Base-by-base conservation (phyloP, 92 coral and sea anemone genomes). In the Plumapathes pennacea region DNA sequence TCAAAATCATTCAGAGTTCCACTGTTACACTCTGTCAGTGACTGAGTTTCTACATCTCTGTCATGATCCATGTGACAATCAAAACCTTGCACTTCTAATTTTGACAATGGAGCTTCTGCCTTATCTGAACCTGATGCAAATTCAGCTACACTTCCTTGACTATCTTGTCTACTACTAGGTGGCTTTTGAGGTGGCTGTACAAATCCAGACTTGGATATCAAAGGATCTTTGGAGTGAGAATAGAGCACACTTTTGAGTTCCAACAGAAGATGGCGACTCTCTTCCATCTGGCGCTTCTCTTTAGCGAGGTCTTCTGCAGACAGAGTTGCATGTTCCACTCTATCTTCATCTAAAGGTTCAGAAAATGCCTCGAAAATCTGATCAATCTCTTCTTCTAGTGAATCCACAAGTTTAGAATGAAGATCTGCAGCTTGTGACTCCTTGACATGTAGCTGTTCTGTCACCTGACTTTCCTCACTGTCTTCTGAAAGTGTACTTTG, bases 321-420 rank as follows among this genome's bases (percentile, higher is more conserved):
- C 29, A 77, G 52, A 14, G 37, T 26, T 30, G 68, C 41, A 18
- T 55, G 78, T 8, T 50, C 72, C 42, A 26, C 10, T 3, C 47
- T 50, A 29, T 14, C 32, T 11, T 81, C 87, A 32, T 62, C 74
- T 8, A 40, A 54, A 25, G 85, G 51, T 44, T 92, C 96, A 72
- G 89, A 76, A 50, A 74, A 87, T 11, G 86, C 98, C 53, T 92
- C 98, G 63, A 84, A 92, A 7, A 92, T 77, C 57, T 73, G 81
- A 48, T 92, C 94, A 64, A 60, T 76, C 13, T 60, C 68, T 20
- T 52, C 62, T 41, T 66, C 32, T 0, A 38, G 42, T 6, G 38
- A 30, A 15, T 70, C 43, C 12, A 25, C 13, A 33, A 10, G n/a
- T 41, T 10, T 50, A n/a, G n/a, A n/a, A n/a, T n/a, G n/a, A n/a